Conservation (phyloP, 2,888 invertebrate species). For the Acrobasis consociella region DNA sequence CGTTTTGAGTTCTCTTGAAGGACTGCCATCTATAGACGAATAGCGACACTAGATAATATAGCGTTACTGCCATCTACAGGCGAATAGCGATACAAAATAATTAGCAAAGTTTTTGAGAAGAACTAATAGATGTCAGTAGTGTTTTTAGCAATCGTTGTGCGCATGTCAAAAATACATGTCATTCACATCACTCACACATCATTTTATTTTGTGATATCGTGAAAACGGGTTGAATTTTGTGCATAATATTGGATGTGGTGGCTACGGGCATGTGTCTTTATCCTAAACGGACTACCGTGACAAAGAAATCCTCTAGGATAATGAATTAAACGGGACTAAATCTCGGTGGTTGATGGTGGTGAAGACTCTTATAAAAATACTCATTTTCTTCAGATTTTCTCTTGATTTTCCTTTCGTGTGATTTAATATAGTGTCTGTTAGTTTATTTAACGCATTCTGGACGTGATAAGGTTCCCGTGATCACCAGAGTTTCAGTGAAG, state of each 20-base stretch:
- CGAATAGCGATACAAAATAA: not conserved
- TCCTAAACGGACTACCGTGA: slow-evolving; percentile 53
- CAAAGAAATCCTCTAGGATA: slow-evolving; percentile 44
- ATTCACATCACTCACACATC: slow-evolving; percentile 69
- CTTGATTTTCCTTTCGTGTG: slow-evolving; percentile 49
- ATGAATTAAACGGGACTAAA: slow-evolving; percentile 47
- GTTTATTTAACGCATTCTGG: slow-evolving; percentile 52
- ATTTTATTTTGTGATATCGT: slow-evolving; percentile 74
- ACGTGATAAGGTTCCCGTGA: slow-evolving; percentile 50
- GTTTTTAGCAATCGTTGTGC: slow-evolving; percentile 53
- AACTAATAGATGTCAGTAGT: slow-evolving; percentile 49
- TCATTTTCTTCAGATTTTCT: slow-evolving; percentile 53
- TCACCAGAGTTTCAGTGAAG: slow-evolving; percentile 51
- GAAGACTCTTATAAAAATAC: slow-evolving; percentile 41
- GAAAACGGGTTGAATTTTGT: slow-evolving; percentile 67
- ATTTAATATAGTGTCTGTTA: slow-evolving; percentile 37
- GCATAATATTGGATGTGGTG: slow-evolving; percentile 60
- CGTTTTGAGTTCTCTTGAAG: too few species aligned
- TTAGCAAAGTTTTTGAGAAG: not conserved
- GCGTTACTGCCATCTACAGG: not conserved
- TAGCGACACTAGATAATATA: too few species aligned
- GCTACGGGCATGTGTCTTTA: slow-evolving; percentile 58
- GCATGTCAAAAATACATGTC: slow-evolving; percentile 80
- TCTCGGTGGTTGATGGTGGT: slow-evolving; percentile 46
- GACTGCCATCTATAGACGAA: too few species aligned